Percentiles rank a stretch among this genome's conserved stretches.
Evolutionary conservation across 30 jellyfish, hydroid and myxozoan genomes (phyloP).

Genomic region (Aurelia aurita complex sp. Pacific): DNA sequence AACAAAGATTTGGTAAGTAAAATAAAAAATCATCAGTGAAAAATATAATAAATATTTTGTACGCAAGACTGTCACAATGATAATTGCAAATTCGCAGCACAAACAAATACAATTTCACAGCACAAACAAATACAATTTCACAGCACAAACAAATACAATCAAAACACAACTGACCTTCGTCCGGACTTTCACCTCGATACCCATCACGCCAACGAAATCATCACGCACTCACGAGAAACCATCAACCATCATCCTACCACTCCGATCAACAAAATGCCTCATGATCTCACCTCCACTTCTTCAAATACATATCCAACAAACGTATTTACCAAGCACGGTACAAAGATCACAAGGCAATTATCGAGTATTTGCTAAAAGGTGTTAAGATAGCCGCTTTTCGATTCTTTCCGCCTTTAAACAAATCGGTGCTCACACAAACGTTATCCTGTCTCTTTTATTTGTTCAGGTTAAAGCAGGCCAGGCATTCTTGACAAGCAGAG

Average conservation of each 20-base stretch:
- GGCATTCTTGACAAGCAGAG: too few species aligned
- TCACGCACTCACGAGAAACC: not conserved
- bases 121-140: too few species aligned
- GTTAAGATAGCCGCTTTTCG: conserved; percentile 8
- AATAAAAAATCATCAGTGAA: too few species aligned
- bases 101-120: too few species aligned
- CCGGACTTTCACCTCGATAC: not conserved
- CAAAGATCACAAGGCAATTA: conserved; percentile 7
- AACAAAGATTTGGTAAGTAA: too few species aligned
- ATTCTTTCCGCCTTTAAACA: conserved; percentile 21
- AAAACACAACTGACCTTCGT: too few species aligned
- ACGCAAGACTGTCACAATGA: too few species aligned
- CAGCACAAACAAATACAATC: too few species aligned
- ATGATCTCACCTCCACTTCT: too few species aligned
- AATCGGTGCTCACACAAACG: conserved; percentile 19
- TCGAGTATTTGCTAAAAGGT: conserved; percentile 33
- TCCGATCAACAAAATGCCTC: not conserved
- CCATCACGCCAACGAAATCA: not conserved
- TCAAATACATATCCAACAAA: not conserved
- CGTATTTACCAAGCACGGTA: not conserved
- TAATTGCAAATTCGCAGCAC: too few species aligned
- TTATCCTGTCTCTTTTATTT: not conserved
- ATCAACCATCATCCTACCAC: not conserved
- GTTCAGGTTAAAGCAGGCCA: conserved; percentile 9
- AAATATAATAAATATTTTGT: too few species aligned